Conservation (phyloP, 1,140 invertebrate species). For the Proctacanthus coquilletti region DNA sequence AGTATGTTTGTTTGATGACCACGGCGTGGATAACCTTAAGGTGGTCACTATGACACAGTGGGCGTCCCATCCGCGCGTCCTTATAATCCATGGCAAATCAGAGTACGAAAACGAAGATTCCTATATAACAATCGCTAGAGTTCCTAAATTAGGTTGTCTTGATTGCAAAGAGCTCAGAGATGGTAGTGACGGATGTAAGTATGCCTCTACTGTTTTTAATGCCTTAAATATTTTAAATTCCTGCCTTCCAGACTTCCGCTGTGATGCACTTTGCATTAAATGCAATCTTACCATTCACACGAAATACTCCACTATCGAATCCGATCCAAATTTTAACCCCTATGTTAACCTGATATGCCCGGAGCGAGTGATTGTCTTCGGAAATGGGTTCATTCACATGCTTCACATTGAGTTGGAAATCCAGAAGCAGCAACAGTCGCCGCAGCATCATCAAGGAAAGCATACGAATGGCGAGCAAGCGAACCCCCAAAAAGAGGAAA, state of each 20-base stretch:
- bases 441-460: neutral
- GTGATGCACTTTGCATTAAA: conserved; percentile 23
- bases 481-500: no score
- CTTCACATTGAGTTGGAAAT: conserved; percentile 21
- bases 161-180: conserved; percentile 24
- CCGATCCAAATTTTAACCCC: conserved; percentile 23
- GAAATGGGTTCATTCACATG: conserved; percentile 29
- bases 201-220: neutral
- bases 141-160: conserved; percentile 29
- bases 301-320: conserved; percentile 26
- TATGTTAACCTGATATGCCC: conserved; percentile 25
- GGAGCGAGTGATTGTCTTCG: conserved; percentile 23
- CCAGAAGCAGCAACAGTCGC: neutral
- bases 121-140: conserved; percentile 27
- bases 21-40: conserved; percentile 38
- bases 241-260: conserved; percentile 20
- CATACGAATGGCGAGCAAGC: no score
- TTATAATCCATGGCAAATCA: conserved; percentile 36
- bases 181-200: conserved; percentile 21
- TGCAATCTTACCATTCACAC: conserved; percentile 30
- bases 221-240: conserved; percentile 2
- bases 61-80: conserved; percentile 37
- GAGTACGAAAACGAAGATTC: conserved; percentile 27
- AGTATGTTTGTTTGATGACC: conserved; percentile 39
- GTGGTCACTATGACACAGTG: conserved; percentile 41